Conservation (phyloP, 2,797 vertebrate species). For the Falco naumanni region DNA sequence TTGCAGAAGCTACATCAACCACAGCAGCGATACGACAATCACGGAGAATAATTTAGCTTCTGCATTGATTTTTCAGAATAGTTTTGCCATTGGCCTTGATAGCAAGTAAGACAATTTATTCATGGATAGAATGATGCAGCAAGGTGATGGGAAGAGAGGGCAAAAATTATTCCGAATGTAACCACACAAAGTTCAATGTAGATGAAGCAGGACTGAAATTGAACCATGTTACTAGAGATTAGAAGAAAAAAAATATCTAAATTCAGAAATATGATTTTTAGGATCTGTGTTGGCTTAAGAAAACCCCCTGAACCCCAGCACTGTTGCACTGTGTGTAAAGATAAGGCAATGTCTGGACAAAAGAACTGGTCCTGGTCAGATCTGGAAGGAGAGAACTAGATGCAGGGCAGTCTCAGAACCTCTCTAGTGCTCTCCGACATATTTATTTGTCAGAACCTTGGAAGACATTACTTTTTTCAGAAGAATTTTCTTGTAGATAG, state of each 20-base stretch:
- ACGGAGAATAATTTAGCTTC: conserved; percentile 68
- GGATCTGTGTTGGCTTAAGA: neutral
- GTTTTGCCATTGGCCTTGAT: conserved; percentile 72
- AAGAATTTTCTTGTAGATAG: neutral
- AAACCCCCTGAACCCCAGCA: neutral
- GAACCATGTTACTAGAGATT: neutral
- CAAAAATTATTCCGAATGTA: neutral
- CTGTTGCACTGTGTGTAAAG: neutral
- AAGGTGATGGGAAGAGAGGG: neutral
- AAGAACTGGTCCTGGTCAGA: neutral
- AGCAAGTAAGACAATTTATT: conserved; percentile 68
- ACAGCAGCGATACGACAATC: neutral
- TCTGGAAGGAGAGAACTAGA: neutral
- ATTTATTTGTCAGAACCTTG: neutral
- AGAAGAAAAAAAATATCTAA: neutral
- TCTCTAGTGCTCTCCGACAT: neutral
- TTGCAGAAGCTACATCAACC: neutral
- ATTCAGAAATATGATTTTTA: neutral
- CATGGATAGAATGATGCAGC: neutral
- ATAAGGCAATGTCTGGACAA: neutral
- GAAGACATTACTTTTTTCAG: neutral
- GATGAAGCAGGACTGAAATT: neutral
- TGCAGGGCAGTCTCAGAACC: neutral
- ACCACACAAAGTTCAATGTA: neutral
- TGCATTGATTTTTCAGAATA: conserved; percentile 72